Base-by-base conservation (phyloP, 2,797 vertebrate species). In the Brotula barbata region DNA sequence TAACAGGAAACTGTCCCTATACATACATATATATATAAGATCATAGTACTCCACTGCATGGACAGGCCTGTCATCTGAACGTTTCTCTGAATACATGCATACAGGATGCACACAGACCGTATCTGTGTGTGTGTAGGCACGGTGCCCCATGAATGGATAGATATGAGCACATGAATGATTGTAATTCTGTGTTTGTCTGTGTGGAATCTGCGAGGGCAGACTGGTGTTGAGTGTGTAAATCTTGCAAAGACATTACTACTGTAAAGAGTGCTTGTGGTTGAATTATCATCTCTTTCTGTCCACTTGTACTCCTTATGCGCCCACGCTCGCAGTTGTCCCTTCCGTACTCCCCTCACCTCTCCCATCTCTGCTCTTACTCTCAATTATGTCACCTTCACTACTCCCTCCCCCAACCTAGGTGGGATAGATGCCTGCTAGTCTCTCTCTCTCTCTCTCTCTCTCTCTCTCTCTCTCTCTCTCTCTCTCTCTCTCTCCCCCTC, bases 371-470 rank as follows among this genome's bases (percentile, higher is more conserved):
- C 8, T 16, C 69, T 71, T 57, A 16, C 55, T 43, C 62, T 64
- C 63, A 8, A 72, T 73, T 34, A 45, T 81, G 73, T 87, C 85
- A 85, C 84, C 82, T 85, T 85, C 82, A 87, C 68, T 73, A 56
- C 50, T 59, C 66, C 68, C 67, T 61, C 68, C 68, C 60, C 59
- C 51, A 28, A 45, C 66, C 19, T 51, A 82, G 67, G 64, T 80
- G 69, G 78, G 73, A 69, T 67, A 33, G 48, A 58, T 78, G 73
- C 76, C 81, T 60, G 7, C 77, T 83, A 72, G 77, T 73, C 73
- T 63, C 25, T 28, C 25, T 28, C 25, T 28, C 25, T 28, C 25
- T 28, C 25, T 28, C 25, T 28, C 25, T 28, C 25, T 28, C 25
- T 4, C 25, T 28, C 25, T 28, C 25, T 4, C 25, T 28, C 25